phyloP scores from a whole-genome alignment of 2,797 vertebrate species.

The Coilia nasus region DNA sequence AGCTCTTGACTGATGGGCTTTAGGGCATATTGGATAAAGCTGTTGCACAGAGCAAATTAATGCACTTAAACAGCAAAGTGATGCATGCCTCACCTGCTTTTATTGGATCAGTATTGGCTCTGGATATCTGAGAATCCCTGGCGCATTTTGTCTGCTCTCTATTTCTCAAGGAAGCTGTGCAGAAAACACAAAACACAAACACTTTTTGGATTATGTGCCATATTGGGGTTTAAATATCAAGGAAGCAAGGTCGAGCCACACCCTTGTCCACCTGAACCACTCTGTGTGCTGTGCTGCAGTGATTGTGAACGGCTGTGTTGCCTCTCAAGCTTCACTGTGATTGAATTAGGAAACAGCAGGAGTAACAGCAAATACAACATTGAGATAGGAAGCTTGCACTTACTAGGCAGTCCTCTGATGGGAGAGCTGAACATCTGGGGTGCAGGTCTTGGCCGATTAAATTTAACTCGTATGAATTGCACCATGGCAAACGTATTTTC shows the following conservation, averaged over 20 bases:
- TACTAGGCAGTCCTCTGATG: not conserved
- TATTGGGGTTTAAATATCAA: not conserved
- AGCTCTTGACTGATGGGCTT: not conserved
- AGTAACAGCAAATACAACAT: not conserved
- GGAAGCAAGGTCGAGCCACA: not conserved
- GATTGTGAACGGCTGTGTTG: not conserved
- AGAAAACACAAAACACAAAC: not conserved
- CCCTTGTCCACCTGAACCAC: not conserved
- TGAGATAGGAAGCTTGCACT: not conserved
- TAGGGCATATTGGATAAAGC: slow-evolving; percentile 26
- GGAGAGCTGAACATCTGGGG: not conserved
- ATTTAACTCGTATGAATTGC: not conserved
- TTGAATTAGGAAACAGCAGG: not conserved
- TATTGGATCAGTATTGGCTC: slow-evolving; percentile 34
- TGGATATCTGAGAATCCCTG: slow-evolving; percentile 28
- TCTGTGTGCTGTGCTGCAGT: not conserved
- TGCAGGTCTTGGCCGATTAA: not conserved
- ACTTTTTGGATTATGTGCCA: not conserved
- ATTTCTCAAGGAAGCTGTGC: not conserved
- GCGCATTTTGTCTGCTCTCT: not conserved
- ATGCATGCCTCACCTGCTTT: slow-evolving; percentile 26
- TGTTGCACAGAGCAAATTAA: slow-evolving; percentile 30
- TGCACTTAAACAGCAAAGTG: slow-evolving; percentile 32
- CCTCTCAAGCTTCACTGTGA: not conserved
- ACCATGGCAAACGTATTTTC: not conserved